Evolutionary conservation across 1,140 invertebrate genomes (phyloP).

Genomic region (Drosophila repleta): DNA sequence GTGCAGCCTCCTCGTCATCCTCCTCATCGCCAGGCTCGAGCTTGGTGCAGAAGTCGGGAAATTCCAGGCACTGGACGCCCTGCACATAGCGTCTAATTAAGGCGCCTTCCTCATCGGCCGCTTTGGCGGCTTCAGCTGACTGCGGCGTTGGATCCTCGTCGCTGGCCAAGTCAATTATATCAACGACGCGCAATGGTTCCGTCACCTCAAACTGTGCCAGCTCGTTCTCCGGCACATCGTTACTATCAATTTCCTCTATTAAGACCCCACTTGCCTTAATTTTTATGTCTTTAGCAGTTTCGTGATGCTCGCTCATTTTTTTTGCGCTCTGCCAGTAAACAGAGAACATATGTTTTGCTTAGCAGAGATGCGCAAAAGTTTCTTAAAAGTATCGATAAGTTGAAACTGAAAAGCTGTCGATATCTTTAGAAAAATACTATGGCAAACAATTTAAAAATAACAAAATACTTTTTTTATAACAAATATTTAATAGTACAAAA

Average conservation of each 20-base stretch:
- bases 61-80: conserved; percentile 86
- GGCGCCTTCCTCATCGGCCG: conserved; percentile 84
- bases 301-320: conserved; percentile 28
- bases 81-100: conserved; percentile 88
- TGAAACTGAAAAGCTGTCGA: neutral
- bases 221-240: conserved; percentile 71
- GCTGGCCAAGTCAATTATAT: conserved; percentile 54
- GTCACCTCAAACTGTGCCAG: conserved; percentile 72
- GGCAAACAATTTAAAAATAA: neutral
- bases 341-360: conserved; percentile 9
- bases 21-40: conserved; percentile 85
- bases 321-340: conserved; percentile 5
- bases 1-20: conserved; percentile 74
- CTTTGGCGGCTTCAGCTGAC: conserved; percentile 4
- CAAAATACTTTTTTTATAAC: neutral
- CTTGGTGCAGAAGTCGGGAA: conserved; percentile 87
- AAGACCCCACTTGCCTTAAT: conserved; percentile 44
- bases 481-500: conserved; percentile 1
- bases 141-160: neutral
- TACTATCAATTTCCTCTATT: conserved; percentile 77
- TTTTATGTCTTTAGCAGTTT: conserved; percentile 3
- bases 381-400: no score
- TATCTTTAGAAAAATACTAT: neutral
- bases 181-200: conserved; percentile 64
- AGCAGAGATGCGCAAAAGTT: neutral